Evolutionary conservation across 2,113 vertebrate genomes (phyloP).

Genomic region (Notothenia coriiceps): DNA sequence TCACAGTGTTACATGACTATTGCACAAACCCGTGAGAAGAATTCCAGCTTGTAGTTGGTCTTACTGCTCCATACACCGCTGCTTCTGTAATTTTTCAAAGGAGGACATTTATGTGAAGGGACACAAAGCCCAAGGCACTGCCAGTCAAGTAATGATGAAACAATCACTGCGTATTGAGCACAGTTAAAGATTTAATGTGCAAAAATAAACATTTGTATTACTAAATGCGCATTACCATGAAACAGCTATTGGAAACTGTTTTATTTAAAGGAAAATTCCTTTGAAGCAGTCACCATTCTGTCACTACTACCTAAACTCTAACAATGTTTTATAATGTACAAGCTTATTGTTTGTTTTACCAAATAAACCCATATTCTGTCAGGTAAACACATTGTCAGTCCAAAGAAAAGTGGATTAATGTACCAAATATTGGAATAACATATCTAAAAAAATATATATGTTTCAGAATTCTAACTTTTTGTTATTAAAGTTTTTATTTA

Average conservation of each 20-base stretch:
- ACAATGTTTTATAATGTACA: neutral
- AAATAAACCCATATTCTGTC: conserved; percentile 14
- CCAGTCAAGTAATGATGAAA: conserved; percentile 66
- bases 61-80: conserved; percentile 22
- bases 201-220: conserved; percentile 55
- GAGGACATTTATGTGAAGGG: conserved; percentile 50
- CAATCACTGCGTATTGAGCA: conserved; percentile 42
- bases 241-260: conserved; percentile 13
- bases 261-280: conserved; percentile 17
- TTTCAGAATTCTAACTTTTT: neutral
- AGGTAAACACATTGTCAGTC: neutral
- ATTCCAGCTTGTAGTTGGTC: conserved; percentile 10
- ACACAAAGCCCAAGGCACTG: conserved; percentile 52
- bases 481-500: too few relatives aligned
- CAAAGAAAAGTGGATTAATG: neutral
- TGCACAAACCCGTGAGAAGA: conserved; percentile 44
- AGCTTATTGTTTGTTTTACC: neutral
- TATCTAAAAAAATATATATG: neutral
- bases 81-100: conserved; percentile 30
- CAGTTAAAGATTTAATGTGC: conserved; percentile 49
- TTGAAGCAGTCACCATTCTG: conserved; percentile 33
- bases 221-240: neutral
- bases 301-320: neutral
- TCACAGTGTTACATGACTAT: conserved; percentile 58
- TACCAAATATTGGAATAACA: neutral